Evolutionary conservation across 1,140 invertebrate genomes (phyloP).

Genomic region (Apis laboriosa): DNA sequence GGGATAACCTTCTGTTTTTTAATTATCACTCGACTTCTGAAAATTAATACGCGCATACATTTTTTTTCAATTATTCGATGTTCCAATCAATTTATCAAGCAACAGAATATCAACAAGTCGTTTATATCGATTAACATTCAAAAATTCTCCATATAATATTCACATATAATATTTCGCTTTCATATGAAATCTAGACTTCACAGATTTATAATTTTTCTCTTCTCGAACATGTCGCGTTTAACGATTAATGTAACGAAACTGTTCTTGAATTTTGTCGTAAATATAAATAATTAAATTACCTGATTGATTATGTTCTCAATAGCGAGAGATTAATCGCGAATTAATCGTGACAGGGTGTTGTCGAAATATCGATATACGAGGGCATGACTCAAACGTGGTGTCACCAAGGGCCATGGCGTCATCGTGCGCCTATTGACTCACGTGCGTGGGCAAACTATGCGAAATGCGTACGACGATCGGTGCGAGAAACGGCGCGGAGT

Average conservation of each 20-base stretch:
- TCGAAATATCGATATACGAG: constrained; percentile 27
- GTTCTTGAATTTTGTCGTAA: too few species aligned
- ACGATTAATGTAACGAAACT: too few species aligned
- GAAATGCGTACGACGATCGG: constrained; percentile 55
- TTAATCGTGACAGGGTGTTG: not conserved
- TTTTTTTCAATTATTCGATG: not conserved
- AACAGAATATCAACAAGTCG: not conserved
- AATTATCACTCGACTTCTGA: not conserved
- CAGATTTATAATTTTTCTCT: too few species aligned
- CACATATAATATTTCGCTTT: too few species aligned
- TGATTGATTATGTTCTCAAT: too few species aligned
- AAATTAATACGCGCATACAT: too few species aligned
- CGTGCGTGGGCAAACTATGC: constrained; percentile 67
- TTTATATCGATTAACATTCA: too few species aligned
- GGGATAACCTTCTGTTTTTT: not conserved
- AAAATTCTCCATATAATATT: too few species aligned
- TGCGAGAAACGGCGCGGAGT: constrained; percentile 51
- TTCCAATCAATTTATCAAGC: not conserved
- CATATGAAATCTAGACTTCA: too few species aligned
- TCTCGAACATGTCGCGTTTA: too few species aligned
- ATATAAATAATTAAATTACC: too few species aligned
- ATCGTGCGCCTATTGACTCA: constrained; percentile 66
- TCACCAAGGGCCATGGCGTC: constrained; percentile 53
- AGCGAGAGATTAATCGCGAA: not conserved
- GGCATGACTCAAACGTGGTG: constrained; percentile 49